Evolutionary conservation across 2,888 invertebrate genomes (phyloP).

Genomic region (Achlya flavicornis): DNA sequence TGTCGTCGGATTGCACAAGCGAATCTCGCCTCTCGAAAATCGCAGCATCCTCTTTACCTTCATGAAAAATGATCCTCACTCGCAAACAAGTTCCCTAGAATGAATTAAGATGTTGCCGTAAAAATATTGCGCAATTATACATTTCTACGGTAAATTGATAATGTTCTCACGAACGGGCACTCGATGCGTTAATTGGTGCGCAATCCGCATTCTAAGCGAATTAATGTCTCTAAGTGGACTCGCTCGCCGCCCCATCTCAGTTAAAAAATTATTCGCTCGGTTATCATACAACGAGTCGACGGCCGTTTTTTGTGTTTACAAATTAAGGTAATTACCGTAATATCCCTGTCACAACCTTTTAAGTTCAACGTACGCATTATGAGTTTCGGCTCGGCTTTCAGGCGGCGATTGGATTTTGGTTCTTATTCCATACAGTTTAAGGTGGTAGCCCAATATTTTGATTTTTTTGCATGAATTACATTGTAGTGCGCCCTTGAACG

Average conservation of each 20-base stretch:
- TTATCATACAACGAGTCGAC: constrained; percentile 59
- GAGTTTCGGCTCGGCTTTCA: constrained; percentile 42
- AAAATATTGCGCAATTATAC: constrained; percentile 50
- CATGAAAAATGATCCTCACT: constrained; percentile 16
- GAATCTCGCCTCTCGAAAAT: not conserved
- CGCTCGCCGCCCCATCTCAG: constrained; percentile 36
- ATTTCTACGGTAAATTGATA: constrained; percentile 57
- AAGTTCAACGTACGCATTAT: constrained; percentile 77
- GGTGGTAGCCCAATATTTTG: constrained; percentile 56
- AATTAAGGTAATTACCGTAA: constrained; percentile 80
- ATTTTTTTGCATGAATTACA: constrained; percentile 62
- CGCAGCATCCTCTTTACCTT: not conserved
- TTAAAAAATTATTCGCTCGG: constrained; percentile 63
- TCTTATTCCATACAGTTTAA: constrained; percentile 57
- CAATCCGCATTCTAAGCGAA: constrained; percentile 51
- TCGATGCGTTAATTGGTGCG: constrained; percentile 53
- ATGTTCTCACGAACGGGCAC: constrained; percentile 48
- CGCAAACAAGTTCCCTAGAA: constrained; percentile 35
- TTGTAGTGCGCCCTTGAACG: constrained; percentile 66
- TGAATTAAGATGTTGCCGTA: constrained; percentile 42
- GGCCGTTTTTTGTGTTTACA: constrained; percentile 77
- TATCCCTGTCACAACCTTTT: constrained; percentile 79
- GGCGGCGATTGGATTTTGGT: constrained; percentile 43
- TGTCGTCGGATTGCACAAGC: constrained; percentile 16
- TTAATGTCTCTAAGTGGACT: constrained; percentile 35